Conservation (phyloP, 2,113 vertebrate genomes). For the Pollachius pollachius region DNA sequence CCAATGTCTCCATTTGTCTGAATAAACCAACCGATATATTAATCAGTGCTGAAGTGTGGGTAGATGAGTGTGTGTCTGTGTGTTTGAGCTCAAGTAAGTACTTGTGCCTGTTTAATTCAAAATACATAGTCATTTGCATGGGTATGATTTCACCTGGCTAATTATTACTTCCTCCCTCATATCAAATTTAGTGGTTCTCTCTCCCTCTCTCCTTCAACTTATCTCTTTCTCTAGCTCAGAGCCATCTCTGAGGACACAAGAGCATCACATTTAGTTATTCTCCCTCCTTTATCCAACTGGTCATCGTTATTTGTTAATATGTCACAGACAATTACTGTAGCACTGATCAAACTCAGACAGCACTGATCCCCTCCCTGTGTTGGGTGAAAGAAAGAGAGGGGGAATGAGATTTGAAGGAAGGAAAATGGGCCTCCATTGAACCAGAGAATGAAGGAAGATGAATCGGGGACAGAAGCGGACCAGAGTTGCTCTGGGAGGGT, state of each 20-base stretch:
- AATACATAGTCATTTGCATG: too few relatives aligned
- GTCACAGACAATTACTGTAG: constrained; percentile 9
- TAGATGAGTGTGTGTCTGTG: neutral
- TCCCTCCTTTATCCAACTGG: too few relatives aligned
- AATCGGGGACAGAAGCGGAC: constrained; percentile 16
- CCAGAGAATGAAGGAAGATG: constrained; percentile 10
- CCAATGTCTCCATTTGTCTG: constrained; percentile 41
- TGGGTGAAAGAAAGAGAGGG: constrained; percentile 27
- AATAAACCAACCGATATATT: constrained; percentile 13
- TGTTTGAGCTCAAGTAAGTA: too few relatives aligned
- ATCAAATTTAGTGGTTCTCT: too few relatives aligned
- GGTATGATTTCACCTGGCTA: too few relatives aligned
- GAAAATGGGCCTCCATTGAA: neutral
- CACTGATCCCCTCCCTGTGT: constrained; percentile 24
- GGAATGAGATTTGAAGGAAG: constrained; percentile 15
- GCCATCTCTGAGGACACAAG: neutral
- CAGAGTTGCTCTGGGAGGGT: constrained; percentile 38
- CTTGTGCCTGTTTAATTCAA: too few relatives aligned
- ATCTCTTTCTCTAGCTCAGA: neutral
- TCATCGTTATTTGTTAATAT: neutral
- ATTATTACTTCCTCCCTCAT: too few relatives aligned
- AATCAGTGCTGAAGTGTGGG: neutral
- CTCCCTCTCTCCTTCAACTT: too few relatives aligned
- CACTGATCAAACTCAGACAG: constrained; percentile 23
- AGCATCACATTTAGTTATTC: neutral